Conservation (phyloP, 30 jellyfish, hydroid and myxozoan genomes). For the Catostylus mosaicus region DNA sequence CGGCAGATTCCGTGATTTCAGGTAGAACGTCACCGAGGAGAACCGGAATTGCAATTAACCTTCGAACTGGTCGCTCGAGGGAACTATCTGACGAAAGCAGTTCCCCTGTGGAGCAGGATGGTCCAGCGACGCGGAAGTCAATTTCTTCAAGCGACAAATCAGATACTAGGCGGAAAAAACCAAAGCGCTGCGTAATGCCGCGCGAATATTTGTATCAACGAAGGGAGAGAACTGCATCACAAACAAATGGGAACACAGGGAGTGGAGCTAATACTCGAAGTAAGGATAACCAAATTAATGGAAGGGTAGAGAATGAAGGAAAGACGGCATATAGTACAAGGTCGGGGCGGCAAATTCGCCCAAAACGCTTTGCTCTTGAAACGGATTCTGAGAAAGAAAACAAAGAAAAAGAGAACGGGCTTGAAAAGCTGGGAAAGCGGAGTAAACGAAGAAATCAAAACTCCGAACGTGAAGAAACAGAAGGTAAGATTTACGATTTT, state of each 20-base stretch:
- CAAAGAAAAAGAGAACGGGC: constrained; percentile 35
- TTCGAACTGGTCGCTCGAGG: constrained; percentile 75
- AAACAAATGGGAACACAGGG: neutral
- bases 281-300: neutral
- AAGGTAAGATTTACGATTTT: neutral
- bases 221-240: neutral
- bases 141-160: neutral
- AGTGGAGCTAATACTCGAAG: neutral
- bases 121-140: neutral
- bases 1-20: neutral
- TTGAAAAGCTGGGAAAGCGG: constrained; percentile 13
- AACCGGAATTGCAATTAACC: constrained; percentile 72
- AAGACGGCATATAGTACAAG: constrained; percentile 33
- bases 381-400: constrained; percentile 62
- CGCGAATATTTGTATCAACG: neutral
- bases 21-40: constrained; percentile 16
- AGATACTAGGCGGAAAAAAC: neutral
- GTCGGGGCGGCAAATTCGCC: constrained; percentile 46
- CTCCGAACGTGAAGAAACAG: neutral
- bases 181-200: constrained; percentile 10
- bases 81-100: constrained; percentile 40
- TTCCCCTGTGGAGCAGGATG: constrained; percentile 13
- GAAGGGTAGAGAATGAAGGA: neutral
- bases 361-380: constrained; percentile 32
- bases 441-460: constrained; percentile 10